Base-by-base conservation (phyloP, 2,113 vertebrate genomes). In the Puntigrus tetrazona region DNA sequence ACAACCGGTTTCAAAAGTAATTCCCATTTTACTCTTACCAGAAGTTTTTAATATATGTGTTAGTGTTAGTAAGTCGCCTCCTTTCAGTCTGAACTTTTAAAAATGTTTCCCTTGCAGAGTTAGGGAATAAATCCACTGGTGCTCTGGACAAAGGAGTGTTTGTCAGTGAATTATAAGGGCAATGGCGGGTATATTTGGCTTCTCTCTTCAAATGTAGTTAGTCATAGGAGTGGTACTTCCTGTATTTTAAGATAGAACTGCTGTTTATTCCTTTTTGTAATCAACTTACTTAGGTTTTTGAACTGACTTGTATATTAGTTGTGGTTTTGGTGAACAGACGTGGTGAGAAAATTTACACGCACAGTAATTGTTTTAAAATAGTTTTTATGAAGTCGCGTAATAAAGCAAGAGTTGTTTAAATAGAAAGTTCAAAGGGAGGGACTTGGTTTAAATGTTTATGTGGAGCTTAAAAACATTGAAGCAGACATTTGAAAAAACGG, bases 211-310 rank as follows among this genome's bases (percentile, higher is more conserved):
- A 31, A 31, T 80, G 81, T 73, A 61, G 67, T 88, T 85, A 84
- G 84, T 87, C 86, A 87, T 70, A 18, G 27, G 86, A 86, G 88
- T 84, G 88, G 84, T 85, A 85, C 86, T 69, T 78, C 86, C 86
- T 84, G 73, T 87, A 63, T 78, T 25, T 70, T 55, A 47, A 85
- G 81, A 88, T 84, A 83, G 61, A 81, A 38, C 25, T 38, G 14
- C 67, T 82, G 52, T 77, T 86, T 78, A 75, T 78, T 73, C 61
- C 84, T 79, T 45, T 75, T 74, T 47, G 18, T 76, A 80, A 81
- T 78, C 45, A 76, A 18, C 81, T 41, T 83, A 16, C 5, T 52
- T 59, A 61, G 43, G 7, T 29, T 55, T 82, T 67, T n/a, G n/a
- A 25, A 38, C 67, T 13, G 10, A 34, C 38, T 10, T 52, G 52